Evolutionary conservation across 1,140 invertebrate species (phyloP).

Genomic region (Saccostrea cuccullata): DNA sequence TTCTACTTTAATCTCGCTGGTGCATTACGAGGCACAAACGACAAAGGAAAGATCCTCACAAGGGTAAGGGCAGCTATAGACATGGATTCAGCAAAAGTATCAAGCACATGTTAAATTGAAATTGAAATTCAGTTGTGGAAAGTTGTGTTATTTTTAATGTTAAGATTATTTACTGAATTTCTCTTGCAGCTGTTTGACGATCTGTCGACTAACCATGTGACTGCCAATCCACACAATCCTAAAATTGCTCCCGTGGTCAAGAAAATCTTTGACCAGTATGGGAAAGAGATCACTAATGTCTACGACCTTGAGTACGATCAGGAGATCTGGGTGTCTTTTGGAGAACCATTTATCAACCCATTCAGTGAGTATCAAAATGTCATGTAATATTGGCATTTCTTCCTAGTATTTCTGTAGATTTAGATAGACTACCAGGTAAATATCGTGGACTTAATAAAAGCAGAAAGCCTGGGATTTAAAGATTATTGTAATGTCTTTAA

Average conservation of each 20-base stretch:
- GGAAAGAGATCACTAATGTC: conserved; percentile 72
- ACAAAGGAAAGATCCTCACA: conserved; percentile 58
- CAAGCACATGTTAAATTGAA: neutral
- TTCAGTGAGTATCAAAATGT: conserved; percentile 70
- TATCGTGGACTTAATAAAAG: too few relatives aligned
- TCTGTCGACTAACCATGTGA: conserved; percentile 61
- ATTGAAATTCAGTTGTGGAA: neutral
- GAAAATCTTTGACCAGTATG: conserved; percentile 70
- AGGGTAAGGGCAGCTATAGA: conserved; percentile 55
- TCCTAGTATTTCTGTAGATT: too few relatives aligned
- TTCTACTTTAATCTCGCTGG: conserved; percentile 74
- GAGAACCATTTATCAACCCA: conserved; percentile 74
- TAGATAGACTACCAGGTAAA: too few relatives aligned
- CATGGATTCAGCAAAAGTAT: too few relatives aligned
- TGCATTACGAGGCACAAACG: conserved; percentile 64
- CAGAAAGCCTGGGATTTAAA: too few relatives aligned
- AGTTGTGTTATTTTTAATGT: too few relatives aligned
- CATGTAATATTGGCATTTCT: too few relatives aligned
- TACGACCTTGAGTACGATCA: conserved; percentile 66
- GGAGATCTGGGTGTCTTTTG: conserved; percentile 76
- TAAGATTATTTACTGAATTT: neutral
- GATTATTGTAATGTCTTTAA: neutral
- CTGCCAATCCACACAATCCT: conserved; percentile 63
- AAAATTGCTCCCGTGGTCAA: conserved; percentile 70
- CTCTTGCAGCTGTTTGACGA: conserved; percentile 71